Base-by-base conservation (phyloP, 2,888 invertebrate genomes). In the Eurois occulta region DNA sequence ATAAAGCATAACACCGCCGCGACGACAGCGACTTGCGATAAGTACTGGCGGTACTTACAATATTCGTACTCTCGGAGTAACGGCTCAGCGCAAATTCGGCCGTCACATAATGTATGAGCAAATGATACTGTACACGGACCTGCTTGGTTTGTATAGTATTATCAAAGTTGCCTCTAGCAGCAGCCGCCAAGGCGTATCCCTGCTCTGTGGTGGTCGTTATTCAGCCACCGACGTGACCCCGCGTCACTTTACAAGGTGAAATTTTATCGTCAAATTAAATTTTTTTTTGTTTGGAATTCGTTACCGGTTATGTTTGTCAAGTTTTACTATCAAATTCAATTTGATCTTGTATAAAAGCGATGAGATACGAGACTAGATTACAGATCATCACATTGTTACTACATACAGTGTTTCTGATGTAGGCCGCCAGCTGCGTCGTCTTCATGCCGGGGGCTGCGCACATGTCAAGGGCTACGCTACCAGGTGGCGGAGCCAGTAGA, bases 381-480 rank as follows among this genome's bases (percentile, higher is more conserved):
- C 21, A 48, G 24, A 52, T 52, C 10, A 52, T 52, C 52, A 24
- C 5, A 52, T 52, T 24, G 52, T n/a, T 32, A 32, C 13, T 28
- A 60, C 41, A 10, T 65, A 98, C 98, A 89, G 97, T 95, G 92
- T 99, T 98, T 72, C 98, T 95, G 94, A 99, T 97, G 28, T 98
- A 96, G 21, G 99, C 98, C 21, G 99, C 99, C 6, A 99, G 94
- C 91, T 99, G 99, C 21, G 98, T 98, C 0, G 99, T 98, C 96
- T 99, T 99, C 98, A 99, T 99, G 60, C 99, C 99, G 0, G 99
- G 99, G 0, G 99, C 99, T 0, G 99, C 99, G 94, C 99, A 99
- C 97, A 99, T 98, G 94, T 99, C 99, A 78, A 99, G 93, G 2
- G 99, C 98, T 1, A 97, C 96, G 85, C 98, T 97, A 16, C 98